These are phyloP conservation scores for Conopomorpha cramerella DNA, from an alignment of 1,140 invertebrate species.

Conservation along the genomic window DNA sequence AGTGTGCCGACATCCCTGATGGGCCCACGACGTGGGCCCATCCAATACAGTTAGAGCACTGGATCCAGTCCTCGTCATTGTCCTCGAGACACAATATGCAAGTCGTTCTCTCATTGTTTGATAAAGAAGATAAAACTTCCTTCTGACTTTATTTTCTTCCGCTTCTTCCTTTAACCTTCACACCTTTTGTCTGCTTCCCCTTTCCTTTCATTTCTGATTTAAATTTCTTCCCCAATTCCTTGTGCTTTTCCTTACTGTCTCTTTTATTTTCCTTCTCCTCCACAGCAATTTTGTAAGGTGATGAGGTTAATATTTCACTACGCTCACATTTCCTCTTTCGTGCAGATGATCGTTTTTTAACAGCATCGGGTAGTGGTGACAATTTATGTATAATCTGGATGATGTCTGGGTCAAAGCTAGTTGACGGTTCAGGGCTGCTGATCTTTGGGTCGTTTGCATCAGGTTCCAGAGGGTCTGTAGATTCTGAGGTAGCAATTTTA, in stretches of 20 bases:
- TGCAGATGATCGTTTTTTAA: constrained; percentile 7
- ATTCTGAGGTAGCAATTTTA: not conserved
- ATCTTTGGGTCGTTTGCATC: not conserved
- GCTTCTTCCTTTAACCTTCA: too few species aligned
- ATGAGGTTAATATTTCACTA: constrained; percentile 14
- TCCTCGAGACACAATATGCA: too few species aligned
- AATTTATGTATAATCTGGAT: constrained; percentile 9
- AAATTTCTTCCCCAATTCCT: constrained; percentile 7
- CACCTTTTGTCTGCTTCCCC: too few species aligned
- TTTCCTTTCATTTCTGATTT: constrained; percentile 5
- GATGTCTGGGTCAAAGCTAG: constrained; percentile 9
- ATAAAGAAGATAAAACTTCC: too few species aligned
- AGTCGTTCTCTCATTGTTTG: too few species aligned
- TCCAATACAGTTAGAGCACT: too few species aligned
- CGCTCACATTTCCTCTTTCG: constrained; percentile 8
- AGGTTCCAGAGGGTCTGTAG: not conserved
- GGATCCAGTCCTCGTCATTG: too few species aligned
- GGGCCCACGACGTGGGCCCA: too few species aligned
- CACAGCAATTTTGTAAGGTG: constrained; percentile 9
- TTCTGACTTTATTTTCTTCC: too few species aligned
- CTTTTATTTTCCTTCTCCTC: constrained; percentile 11
- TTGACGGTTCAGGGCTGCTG: constrained; percentile 7
- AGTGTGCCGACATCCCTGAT: too few species aligned
- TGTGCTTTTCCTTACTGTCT: too few species aligned
- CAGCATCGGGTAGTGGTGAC: constrained; percentile 8